Percentiles rank a stretch among this genome's conserved stretches.
Conservation (phyloP, 2,797 vertebrate genomes). For the Chelmon rostratus region DNA sequence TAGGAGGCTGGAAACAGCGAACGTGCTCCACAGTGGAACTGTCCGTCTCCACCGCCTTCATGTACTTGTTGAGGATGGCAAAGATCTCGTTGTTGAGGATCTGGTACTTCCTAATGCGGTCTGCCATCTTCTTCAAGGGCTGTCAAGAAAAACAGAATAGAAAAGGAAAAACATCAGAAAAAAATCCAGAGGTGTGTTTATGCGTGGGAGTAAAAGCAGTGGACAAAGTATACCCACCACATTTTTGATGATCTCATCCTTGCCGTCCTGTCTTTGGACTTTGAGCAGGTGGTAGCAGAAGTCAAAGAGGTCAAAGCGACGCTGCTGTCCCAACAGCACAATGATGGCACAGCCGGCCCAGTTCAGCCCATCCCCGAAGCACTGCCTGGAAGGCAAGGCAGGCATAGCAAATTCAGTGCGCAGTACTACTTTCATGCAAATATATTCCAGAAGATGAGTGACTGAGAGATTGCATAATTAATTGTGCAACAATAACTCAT, state of each 20-base stretch:
- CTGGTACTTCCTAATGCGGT: conserved; percentile 99
- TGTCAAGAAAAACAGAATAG: conserved; percentile 61
- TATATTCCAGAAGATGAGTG: background rate
- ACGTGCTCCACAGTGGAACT: conserved; percentile 98
- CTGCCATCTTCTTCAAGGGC: conserved; percentile 99
- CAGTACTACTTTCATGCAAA: background rate
- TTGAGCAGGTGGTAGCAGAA: conserved; percentile 99
- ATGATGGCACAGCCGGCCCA: conserved; percentile 99
- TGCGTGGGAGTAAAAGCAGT: background rate
- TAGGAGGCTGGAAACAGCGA: conserved; percentile 98
- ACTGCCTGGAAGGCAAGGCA: conserved; percentile 87
- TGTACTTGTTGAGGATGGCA: conserved; percentile 99
- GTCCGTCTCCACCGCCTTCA: conserved; percentile 99
- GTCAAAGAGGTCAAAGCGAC: conserved; percentile 98
- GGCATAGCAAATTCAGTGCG: background rate
- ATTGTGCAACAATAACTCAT: background rate
- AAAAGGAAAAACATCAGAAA: background rate
- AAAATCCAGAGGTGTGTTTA: background rate
- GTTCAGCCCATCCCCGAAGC: conserved; percentile 97
- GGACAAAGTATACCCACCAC: conserved; percentile 87
- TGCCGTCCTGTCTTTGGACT: conserved; percentile 98
- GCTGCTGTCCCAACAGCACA: conserved; percentile 96
- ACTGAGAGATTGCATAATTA: conserved; percentile 20
- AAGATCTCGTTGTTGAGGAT: conserved; percentile 99
- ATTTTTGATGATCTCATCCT: conserved; percentile 99